Evolutionary conservation across 2,797 vertebrate species (phyloP).

Genomic region (Gambelia wislizenii): DNA sequence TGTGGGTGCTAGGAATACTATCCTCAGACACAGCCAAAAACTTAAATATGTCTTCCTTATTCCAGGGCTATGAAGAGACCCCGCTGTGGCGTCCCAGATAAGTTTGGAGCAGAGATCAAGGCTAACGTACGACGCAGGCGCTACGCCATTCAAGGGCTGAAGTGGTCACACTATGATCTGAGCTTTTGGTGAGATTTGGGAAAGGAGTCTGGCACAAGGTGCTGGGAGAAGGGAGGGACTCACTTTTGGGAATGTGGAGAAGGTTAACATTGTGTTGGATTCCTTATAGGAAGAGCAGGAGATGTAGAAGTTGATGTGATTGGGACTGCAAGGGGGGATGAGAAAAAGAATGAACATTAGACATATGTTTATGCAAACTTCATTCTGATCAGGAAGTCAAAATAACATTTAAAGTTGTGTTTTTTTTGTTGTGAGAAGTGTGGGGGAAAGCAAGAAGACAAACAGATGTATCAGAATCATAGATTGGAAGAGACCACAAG

Average conservation of each 20-base stretch:
- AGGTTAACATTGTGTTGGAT: neutral
- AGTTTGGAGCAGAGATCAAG: slow-evolving; percentile 90
- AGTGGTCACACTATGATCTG: slow-evolving; percentile 90
- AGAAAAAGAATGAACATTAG: neutral
- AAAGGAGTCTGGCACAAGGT: neutral
- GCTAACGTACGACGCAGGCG: slow-evolving; percentile 91
- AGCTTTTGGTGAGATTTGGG: slow-evolving; percentile 86
- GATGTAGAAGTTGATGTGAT: neutral
- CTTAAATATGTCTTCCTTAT: neutral
- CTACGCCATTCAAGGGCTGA: slow-evolving; percentile 90
- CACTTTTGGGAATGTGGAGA: neutral
- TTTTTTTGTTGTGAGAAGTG: neutral
- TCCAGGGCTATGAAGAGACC: slow-evolving; percentile 89
- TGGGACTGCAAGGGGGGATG: neutral
- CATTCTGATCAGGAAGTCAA: neutral
- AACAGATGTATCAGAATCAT: no score
- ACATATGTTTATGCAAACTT: neutral
- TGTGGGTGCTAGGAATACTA: neutral
- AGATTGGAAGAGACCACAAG: no score
- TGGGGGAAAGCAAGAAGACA: neutral
- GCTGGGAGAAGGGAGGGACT: neutral
- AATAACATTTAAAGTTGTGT: no score
- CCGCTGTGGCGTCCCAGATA: slow-evolving; percentile 92
- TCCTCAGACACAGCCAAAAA: neutral
- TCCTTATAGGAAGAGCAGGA: no score